These are phyloP conservation scores for Climacteris rufus DNA, from an alignment of 2,113 vertebrate genomes.

Conservation along the genomic window DNA sequence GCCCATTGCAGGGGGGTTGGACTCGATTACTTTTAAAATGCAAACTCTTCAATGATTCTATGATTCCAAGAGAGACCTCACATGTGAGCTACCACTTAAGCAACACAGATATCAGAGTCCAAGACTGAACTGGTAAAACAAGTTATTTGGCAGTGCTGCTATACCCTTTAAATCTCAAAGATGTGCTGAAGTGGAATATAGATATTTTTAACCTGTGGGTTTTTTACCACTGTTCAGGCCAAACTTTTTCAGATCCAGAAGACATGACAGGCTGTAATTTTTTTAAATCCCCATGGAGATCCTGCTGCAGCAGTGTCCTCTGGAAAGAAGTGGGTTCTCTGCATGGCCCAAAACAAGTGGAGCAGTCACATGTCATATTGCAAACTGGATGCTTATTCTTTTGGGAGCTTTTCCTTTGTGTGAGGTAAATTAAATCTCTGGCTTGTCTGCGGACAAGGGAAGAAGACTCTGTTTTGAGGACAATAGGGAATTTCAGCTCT, in stretches of 20 bases:
- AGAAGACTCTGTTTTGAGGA: not conserved
- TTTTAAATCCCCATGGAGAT: not conserved
- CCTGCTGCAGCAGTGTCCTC: not conserved
- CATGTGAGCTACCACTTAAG: not conserved
- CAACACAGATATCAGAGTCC: not conserved
- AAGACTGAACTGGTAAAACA: not conserved
- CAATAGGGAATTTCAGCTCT: not conserved
- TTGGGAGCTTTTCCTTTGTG: constrained; percentile 14
- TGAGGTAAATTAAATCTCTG: constrained; percentile 13
- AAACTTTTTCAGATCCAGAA: not conserved
- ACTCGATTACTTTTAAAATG: not conserved
- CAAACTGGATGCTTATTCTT: constrained; percentile 9
- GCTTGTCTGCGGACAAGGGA: not conserved
- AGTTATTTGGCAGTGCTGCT: not conserved
- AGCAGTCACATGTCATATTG: not conserved
- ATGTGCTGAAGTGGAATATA: not conserved
- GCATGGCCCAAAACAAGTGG: not conserved
- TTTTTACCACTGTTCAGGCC: not conserved
- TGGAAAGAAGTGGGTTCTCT: not conserved
- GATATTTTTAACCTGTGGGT: not conserved
- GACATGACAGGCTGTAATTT: not conserved
- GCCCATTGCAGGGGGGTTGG: not conserved
- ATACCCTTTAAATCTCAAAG: not conserved
- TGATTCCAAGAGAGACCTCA: not conserved
- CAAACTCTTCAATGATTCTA: not conserved